Evolutionary conservation across 1,140 invertebrate species (phyloP), one percentile per base, ranked within the genome.

Genomic region (Medauroidea extradentata): DNA sequence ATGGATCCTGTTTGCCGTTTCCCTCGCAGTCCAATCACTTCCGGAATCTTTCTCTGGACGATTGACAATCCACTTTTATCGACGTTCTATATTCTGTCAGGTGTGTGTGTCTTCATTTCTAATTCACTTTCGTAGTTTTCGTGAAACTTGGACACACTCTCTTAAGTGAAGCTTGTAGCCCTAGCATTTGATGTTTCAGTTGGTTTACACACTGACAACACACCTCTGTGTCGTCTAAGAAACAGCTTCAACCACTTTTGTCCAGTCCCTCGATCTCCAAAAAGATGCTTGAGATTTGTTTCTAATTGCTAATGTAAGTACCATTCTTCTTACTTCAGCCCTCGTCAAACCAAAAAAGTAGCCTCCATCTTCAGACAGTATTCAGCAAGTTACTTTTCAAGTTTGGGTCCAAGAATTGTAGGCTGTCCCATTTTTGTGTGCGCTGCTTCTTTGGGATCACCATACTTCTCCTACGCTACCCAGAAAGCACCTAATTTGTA

Each of bases 121-220:
- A 34, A 34, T 18, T 60, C 42, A 67, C 68, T 69, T n/a, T 59
- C 39, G 21, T 62, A 67, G 16, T 69, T 48, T 7, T 34, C 29
- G 62, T 70, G 75, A 65, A 74, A 74, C 19, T 50, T 27, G 1
- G 66, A 53, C 50, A 71, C 67, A 24, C 65, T 67, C 54, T 65
- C 62, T 60, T 66, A 57, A 54, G 64, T 70, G 62, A 74, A 73
- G 5, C 65, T 67, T 57, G 63, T 57, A 25, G 59, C 66, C 55
- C 67, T 64, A 34, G 63, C 66, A 59, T 60, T 46, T 4, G 69
- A 71, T 25, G 65, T 68, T 57, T 65, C 66, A 44, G 65, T 72
- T 38, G 23, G 42, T 24, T 54, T 54, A 24, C 39, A 24, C 24
- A 42, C 16, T 16, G 53, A 54, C 34, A 54, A 23, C 14, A 14